Conservation (phyloP, 2,113 vertebrate species). For the Sander vitreus region DNA sequence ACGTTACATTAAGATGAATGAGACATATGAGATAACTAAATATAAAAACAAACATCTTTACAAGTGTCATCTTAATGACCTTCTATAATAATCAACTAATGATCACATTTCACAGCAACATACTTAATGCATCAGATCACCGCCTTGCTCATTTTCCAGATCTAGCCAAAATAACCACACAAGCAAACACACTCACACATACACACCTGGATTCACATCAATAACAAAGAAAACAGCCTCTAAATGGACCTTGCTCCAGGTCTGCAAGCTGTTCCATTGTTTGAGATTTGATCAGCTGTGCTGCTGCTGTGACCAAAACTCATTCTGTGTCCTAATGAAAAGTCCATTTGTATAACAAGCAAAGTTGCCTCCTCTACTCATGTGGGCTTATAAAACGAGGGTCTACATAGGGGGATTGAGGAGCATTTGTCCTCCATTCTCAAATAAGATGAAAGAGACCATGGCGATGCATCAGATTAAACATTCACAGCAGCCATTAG, state of each 20-base stretch:
- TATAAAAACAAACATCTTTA: not conserved
- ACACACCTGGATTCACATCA: conserved; percentile 50
- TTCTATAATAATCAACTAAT: not conserved
- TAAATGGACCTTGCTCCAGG: not conserved
- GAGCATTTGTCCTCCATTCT: conserved; percentile 31
- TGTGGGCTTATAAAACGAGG: conserved; percentile 42
- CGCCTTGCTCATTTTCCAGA: not conserved
- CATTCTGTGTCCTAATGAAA: conserved; percentile 65
- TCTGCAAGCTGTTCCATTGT: conserved; percentile 50
- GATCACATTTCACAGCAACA: conserved; percentile 7
- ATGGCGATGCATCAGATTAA: conserved; percentile 42
- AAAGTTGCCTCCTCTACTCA: conserved; percentile 39
- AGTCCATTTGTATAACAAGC: conserved; percentile 64
- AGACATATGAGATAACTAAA: not conserved
- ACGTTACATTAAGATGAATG: not conserved
- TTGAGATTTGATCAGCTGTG: conserved; percentile 66
- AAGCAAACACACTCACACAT: conserved; percentile 3
- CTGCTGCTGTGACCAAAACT: conserved; percentile 53
- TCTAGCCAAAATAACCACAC: conserved; percentile 12
- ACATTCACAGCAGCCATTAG: conserved; percentile 45
- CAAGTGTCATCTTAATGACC: not conserved
- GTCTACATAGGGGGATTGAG: conserved; percentile 18
- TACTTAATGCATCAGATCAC: conserved; percentile 26
- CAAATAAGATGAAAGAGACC: conserved; percentile 43
- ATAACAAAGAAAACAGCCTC: conserved; percentile 47